These are phyloP conservation scores for Neolamprologus modestus DNA, from an alignment of 2,113 vertebrate genomes.

Conservation along the genomic window DNA sequence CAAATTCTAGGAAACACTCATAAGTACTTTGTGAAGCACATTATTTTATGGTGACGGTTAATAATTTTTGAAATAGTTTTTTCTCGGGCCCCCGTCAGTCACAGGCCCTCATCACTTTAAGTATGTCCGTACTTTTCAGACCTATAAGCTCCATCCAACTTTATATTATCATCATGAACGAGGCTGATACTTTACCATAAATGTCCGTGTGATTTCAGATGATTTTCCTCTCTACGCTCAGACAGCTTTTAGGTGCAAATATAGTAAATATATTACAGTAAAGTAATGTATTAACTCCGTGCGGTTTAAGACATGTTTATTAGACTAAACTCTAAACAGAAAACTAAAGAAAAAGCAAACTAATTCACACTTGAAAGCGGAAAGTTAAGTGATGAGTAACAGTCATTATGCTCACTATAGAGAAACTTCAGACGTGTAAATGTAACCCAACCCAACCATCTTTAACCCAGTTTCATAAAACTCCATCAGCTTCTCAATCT, in stretches of 20 bases:
- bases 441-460: accelerated
- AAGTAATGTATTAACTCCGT: neutral
- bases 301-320: neutral
- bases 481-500: neutral
- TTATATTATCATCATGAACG: neutral
- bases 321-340: neutral
- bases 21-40: neutral
- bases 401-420: neutral
- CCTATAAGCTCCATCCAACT: neutral
- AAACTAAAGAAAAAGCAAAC: neutral
- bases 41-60: neutral
- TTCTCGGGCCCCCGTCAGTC: neutral
- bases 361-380: neutral
- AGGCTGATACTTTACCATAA: neutral
- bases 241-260: neutral
- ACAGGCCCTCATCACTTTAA: neutral
- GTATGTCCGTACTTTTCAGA: neutral
- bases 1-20: neutral
- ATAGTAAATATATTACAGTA: neutral
- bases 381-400: neutral
- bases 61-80: accelerated
- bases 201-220: neutral
- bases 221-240: neutral
- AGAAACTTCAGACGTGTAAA: neutral
- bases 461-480: neutral